Percentiles rank a stretch among this genome's conserved stretches.
phyloP scores from a whole-genome alignment of 2,113 vertebrate species.

The Cololabis saira region DNA sequence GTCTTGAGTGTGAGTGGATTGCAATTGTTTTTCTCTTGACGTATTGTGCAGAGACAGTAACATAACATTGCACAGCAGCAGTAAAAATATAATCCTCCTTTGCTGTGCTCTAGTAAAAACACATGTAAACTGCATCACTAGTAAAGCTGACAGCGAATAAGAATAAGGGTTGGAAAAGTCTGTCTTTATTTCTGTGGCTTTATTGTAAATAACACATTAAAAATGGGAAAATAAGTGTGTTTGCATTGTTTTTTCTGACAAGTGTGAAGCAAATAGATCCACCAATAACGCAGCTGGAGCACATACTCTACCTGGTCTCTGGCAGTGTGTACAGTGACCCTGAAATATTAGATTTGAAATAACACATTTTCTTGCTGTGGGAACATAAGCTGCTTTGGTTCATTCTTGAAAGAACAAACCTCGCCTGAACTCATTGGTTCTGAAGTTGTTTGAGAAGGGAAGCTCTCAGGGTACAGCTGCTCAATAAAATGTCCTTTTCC shows the following conservation, averaged over 20 bases:
- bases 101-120: background rate
- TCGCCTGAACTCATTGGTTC: constrained; percentile 11
- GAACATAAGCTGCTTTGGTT: constrained; percentile 12
- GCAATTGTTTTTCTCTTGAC: background rate
- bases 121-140: background rate
- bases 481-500: constrained; percentile 53
- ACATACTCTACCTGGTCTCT: constrained; percentile 5
- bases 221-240: background rate
- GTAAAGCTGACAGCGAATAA: background rate
- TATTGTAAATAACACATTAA: background rate
- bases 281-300: constrained; percentile 6
- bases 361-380: constrained; percentile 10
- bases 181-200: background rate
- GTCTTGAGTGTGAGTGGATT: background rate
- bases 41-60: background rate
- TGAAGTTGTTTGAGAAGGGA: constrained; percentile 31
- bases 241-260: background rate
- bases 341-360: constrained; percentile 31
- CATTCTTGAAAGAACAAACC: constrained; percentile 20
- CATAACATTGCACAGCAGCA: background rate
- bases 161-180: background rate
- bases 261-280: background rate
- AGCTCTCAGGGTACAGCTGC: constrained; percentile 20
- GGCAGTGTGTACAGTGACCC: constrained; percentile 10
- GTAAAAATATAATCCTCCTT: background rate